phyloP scores from a whole-genome alignment of 2,797 vertebrate genomes.

The Chrysolophus pictus region DNA sequence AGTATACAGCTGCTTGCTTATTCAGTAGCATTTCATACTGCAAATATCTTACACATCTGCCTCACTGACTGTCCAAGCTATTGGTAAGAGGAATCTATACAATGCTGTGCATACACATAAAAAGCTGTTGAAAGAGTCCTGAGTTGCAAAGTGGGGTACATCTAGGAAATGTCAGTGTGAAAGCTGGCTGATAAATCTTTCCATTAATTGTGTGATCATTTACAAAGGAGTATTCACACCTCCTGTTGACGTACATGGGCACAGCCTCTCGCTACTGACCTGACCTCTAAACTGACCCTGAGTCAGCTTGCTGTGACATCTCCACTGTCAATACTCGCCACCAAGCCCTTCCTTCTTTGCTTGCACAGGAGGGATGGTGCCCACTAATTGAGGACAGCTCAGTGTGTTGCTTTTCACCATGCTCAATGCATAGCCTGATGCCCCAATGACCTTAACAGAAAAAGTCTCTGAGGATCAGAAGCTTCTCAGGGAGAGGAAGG shows the following conservation, averaged over 20 bases:
- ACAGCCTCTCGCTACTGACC: not conserved
- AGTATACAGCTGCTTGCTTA: constrained; percentile 47
- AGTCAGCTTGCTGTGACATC: not conserved
- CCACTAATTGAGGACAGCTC: not conserved
- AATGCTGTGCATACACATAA: not conserved
- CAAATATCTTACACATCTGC: constrained; percentile 51
- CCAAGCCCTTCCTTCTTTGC: not conserved
- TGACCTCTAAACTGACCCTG: not conserved
- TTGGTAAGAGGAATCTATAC: not conserved
- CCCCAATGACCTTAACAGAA: not conserved
- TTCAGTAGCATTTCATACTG: constrained; percentile 38
- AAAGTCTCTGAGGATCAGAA: not conserved
- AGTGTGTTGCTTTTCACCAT: not conserved
- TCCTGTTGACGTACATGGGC: fast-evolving
- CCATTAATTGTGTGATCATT: not conserved
- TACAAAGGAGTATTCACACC: not conserved
- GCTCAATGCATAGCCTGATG: not conserved
- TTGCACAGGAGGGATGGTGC: not conserved
- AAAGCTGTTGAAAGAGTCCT: not conserved
- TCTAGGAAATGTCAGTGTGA: not conserved
- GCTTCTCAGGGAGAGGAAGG: not conserved
- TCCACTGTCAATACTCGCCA: not conserved
- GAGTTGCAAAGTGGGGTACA: not conserved
- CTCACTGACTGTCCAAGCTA: not conserved
- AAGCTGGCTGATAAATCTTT: not conserved